Conservation (phyloP, 2,797 vertebrate genomes). For the Knipowitschia caucasica region DNA sequence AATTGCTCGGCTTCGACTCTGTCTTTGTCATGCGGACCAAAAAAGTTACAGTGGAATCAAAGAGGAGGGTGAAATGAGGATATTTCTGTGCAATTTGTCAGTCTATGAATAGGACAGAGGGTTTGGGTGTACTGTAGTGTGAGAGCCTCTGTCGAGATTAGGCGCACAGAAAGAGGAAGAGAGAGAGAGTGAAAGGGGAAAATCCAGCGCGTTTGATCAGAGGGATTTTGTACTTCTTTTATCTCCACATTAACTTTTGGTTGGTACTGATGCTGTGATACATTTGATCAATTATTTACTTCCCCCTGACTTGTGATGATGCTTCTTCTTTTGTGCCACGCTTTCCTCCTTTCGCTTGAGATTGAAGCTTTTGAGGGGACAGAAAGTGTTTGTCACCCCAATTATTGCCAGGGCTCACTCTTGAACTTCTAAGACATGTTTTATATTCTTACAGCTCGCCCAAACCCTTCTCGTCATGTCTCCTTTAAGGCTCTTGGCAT, state of each 20-base stretch:
- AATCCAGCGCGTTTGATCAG: conserved; percentile 55
- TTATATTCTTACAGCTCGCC: conserved; percentile 37
- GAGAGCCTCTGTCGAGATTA: conserved; percentile 44
- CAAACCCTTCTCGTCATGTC: conserved; percentile 48
- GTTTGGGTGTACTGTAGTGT: conserved; percentile 44
- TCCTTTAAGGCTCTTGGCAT: conserved; percentile 34
- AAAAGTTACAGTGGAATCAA: conserved; percentile 46
- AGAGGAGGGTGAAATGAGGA: conserved; percentile 42
- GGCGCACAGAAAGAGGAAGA: conserved; percentile 40
- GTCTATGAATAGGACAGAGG: conserved; percentile 41
- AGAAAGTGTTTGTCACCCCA: conserved; percentile 64
- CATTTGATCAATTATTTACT: conserved; percentile 75
- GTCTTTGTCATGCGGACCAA: conserved; percentile 41
- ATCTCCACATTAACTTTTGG: conserved; percentile 66
- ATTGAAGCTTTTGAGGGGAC: conserved; percentile 45
- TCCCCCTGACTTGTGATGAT: conserved; percentile 53
- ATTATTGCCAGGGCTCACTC: conserved; percentile 59
- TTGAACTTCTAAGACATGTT: conserved; percentile 57
- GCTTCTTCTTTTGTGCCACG: conserved; percentile 42
- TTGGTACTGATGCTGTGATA: conserved; percentile 67
- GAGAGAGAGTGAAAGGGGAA: conserved; percentile 35
- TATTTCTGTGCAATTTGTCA: conserved; percentile 40
- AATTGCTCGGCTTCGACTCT: conserved; percentile 44
- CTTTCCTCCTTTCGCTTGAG: conserved; percentile 39
- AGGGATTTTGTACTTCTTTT: conserved; percentile 66